Conservation (phyloP, 2,797 vertebrate genomes). For the Mus minutoides region DNA sequence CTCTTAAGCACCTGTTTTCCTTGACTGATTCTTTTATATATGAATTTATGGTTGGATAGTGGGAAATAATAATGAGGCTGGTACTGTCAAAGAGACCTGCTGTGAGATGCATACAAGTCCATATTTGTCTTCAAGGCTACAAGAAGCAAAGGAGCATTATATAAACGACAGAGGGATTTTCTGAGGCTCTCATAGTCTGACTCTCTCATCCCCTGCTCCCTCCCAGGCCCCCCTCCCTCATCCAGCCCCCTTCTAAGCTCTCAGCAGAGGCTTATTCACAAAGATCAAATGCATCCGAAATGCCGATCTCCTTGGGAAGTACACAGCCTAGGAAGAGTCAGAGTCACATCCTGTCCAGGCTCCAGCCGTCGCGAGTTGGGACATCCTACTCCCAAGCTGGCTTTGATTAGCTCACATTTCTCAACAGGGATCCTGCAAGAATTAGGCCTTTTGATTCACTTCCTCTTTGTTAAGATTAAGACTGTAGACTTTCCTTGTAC, state of each 20-base stretch:
- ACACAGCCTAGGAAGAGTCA: conserved; percentile 16
- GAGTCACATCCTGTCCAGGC: conserved; percentile 64
- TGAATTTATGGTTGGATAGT: background rate
- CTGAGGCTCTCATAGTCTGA: background rate
- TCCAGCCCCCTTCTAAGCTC: background rate
- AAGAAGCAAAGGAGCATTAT: background rate
- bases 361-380: background rate
- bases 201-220: background rate
- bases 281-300: conserved; percentile 57
- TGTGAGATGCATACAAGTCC: background rate
- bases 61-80: background rate
- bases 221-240: rapidly evolving
- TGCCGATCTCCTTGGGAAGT: conserved; percentile 47
- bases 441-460: conserved; percentile 53
- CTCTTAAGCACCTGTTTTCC: background rate
- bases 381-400: conserved; percentile 66
- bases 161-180: background rate
- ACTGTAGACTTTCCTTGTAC: background rate
- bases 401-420: conserved; percentile 59
- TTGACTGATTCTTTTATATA: background rate
- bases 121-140: conserved; percentile 6
- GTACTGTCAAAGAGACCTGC: background rate
- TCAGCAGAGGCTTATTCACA: conserved; percentile 42
- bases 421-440: conserved; percentile 52
- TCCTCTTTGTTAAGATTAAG: conserved; percentile 44